phyloP scores from a whole-genome alignment of 2,797 vertebrate species.

The Oryzias dopingdopingensis region DNA sequence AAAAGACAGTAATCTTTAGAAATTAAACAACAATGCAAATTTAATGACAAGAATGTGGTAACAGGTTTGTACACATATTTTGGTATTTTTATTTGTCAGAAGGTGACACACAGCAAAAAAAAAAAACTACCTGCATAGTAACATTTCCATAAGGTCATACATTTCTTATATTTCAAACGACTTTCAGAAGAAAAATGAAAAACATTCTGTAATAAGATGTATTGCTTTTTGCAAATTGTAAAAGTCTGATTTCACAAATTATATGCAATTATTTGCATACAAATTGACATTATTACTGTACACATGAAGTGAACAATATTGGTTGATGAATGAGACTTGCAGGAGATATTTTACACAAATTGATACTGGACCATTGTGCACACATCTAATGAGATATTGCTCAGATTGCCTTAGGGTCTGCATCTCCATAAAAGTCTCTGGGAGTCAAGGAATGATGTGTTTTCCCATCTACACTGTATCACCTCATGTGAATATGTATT shows the following conservation, averaged over 20 bases:
- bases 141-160: too few relatives aligned
- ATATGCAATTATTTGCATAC: conserved; percentile 1
- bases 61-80: too few relatives aligned
- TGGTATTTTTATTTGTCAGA: too few relatives aligned
- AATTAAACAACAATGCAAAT: too few relatives aligned
- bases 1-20: too few relatives aligned
- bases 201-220: conserved; percentile 9
- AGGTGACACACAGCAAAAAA: too few relatives aligned
- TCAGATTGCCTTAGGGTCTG: conserved; percentile 23
- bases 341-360: conserved; percentile 7
- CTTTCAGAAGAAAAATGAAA: conserved; percentile 1
- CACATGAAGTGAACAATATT: conserved; percentile 6
- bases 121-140: too few relatives aligned
- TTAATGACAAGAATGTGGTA: too few relatives aligned
- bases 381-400: conserved; percentile 42
- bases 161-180: too few relatives aligned
- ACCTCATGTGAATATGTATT: conserved; percentile 9
- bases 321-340: conserved; percentile 19
- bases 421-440: conserved; percentile 2
- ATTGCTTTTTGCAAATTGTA: not conserved
- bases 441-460: conserved; percentile 19
- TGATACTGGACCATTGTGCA: conserved; percentile 13
- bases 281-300: conserved; percentile 3
- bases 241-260: not conserved
- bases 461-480: not conserved